These are phyloP conservation scores for Argynnis bischoffii DNA, from an alignment of 2,888 invertebrate species.

Conservation along the genomic window DNA sequence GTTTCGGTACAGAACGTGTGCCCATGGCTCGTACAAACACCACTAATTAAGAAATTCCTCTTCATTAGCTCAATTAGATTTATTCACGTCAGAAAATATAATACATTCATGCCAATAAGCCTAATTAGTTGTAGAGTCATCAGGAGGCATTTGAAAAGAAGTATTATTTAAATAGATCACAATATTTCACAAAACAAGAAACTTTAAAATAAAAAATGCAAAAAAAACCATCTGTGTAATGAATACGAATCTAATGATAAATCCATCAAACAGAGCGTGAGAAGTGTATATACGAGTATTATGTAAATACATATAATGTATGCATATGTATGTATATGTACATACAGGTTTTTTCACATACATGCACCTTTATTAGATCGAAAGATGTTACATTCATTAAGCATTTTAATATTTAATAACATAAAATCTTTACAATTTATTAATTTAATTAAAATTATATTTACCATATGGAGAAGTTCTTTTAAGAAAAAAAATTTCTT, in stretches of 20 bases:
- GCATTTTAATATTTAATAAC: too few species aligned
- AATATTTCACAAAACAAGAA: too few species aligned
- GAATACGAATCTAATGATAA: not conserved
- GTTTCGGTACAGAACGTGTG: conserved; percentile 75
- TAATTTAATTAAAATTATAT: too few species aligned
- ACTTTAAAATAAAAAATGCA: too few species aligned
- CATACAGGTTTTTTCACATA: too few species aligned
- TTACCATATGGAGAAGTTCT: too few species aligned
- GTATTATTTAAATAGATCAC: not conserved
- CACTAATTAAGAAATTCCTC: conserved; percentile 80
- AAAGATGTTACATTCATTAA: too few species aligned
- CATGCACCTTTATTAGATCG: too few species aligned
- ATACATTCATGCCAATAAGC: conserved; percentile 45
- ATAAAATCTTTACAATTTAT: too few species aligned
- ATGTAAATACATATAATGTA: too few species aligned
- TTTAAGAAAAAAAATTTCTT: conserved; percentile 10
- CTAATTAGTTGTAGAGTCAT: conserved; percentile 14
- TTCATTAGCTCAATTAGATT: conserved; percentile 78
- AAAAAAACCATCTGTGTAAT: too few species aligned
- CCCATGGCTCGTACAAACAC: conserved; percentile 72
- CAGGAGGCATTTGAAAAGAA: conserved; percentile 1
- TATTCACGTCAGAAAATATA: conserved; percentile 63
- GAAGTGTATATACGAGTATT: not conserved
- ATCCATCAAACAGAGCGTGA: not conserved
- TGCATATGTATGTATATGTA: too few species aligned